Conservation (phyloP, 2,888 invertebrate species). For the Erannis defoliaria region DNA sequence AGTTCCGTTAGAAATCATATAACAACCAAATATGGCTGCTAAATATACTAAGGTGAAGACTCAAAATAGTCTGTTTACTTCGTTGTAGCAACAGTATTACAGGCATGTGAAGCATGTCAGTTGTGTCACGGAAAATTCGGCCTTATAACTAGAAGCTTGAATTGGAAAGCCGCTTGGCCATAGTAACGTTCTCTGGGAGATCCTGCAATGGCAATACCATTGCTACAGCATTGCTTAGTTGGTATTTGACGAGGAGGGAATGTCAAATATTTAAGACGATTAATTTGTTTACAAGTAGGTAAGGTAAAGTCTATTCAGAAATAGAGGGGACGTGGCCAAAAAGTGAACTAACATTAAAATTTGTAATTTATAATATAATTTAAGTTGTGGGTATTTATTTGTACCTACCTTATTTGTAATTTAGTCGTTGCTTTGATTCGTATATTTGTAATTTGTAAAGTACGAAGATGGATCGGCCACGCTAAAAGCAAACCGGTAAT, state of each 20-base stretch:
- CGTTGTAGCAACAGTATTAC: slow-evolving; percentile 8
- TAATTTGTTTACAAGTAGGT: neutral
- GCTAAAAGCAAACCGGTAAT: too few species aligned
- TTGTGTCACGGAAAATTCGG: slow-evolving; percentile 3
- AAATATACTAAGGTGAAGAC: neutral
- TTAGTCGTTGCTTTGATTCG: too few species aligned
- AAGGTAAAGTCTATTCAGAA: too few species aligned
- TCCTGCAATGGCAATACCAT: slow-evolving; percentile 9
- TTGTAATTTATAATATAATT: too few species aligned
- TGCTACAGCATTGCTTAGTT: slow-evolving; percentile 2
- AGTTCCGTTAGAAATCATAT: neutral
- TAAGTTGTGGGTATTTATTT: too few species aligned
- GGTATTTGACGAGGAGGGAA: slow-evolving; percentile 15
- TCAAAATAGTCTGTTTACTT: slow-evolving; percentile 4
- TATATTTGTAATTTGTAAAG: too few species aligned
- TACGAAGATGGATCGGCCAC: too few species aligned
- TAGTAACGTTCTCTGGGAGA: slow-evolving; percentile 2
- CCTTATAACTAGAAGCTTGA: neutral
- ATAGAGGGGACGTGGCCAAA: too few species aligned
- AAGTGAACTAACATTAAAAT: too few species aligned
- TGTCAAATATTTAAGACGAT: slow-evolving; percentile 11
- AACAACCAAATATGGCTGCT: neutral
- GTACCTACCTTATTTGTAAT: too few species aligned
- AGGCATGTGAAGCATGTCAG: slow-evolving; percentile 9
- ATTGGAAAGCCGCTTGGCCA: neutral